Evolutionary conservation across 2,113 vertebrate genomes (phyloP).

Genomic region (Phalacrocorax aristotelis): DNA sequence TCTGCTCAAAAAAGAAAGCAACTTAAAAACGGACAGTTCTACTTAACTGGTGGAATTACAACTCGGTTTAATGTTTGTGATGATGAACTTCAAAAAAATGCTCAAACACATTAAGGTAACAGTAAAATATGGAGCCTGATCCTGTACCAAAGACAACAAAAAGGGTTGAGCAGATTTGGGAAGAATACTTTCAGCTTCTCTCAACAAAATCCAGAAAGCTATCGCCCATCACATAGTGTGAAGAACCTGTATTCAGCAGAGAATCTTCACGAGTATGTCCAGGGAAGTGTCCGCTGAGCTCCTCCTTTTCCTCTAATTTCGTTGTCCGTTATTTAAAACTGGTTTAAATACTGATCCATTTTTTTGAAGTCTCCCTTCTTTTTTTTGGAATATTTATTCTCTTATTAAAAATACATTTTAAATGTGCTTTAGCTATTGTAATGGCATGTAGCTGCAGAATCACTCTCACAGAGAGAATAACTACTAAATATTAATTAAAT

Average conservation of each 20-base stretch:
- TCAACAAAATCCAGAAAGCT: neutral
- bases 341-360: neutral
- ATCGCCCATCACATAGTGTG: neutral
- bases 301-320: neutral
- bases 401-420: neutral
- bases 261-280: neutral
- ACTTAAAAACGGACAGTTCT: neutral
- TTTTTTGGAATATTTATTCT: neutral
- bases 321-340: neutral
- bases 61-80: neutral
- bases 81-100: neutral
- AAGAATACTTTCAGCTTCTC: neutral
- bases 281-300: neutral
- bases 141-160: neutral
- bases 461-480: neutral
- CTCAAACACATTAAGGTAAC: neutral
- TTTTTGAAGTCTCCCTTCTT: neutral
- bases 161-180: neutral
- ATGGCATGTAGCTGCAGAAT: neutral
- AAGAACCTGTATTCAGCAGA: neutral
- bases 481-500: neutral
- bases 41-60: neutral
- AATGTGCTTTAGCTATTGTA: neutral
- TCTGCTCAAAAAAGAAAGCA: neutral
- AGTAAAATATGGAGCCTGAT: neutral